Percentiles rank a stretch among this genome's conserved stretches.
These are phyloP conservation scores for Delphinus delphis DNA, from an alignment of 2,113 vertebrate species.

Conservation along the genomic window DNA sequence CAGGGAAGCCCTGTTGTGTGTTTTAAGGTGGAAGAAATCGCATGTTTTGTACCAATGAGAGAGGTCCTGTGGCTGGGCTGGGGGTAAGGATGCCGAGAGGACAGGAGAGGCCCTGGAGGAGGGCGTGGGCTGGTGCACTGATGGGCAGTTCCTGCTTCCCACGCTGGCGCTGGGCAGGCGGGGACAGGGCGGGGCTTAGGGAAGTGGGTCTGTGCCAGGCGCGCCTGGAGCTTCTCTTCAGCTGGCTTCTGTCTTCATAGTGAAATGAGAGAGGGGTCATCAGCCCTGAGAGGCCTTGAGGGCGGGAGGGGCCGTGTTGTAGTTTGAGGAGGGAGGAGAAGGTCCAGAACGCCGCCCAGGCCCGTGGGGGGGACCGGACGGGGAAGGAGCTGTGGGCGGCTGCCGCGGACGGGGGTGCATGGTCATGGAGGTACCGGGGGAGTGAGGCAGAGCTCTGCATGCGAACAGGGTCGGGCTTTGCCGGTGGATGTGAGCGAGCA, in stretches of 20 bases:
- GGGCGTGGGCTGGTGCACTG: no score
- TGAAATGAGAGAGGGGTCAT: background rate
- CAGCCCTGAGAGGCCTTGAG: background rate
- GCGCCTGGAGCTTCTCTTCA: background rate
- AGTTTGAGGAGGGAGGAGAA: background rate
- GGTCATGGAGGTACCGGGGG: rapidly evolving
- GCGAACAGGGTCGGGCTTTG: no score
- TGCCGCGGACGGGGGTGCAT: background rate
- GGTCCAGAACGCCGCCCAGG: rapidly evolving
- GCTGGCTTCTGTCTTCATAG: background rate
- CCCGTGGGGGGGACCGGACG: no score
- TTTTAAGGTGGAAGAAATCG: no score
- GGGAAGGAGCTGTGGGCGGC: background rate
- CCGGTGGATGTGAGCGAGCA: background rate
- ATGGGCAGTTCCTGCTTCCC: no score
- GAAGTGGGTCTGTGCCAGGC: rapidly evolving
- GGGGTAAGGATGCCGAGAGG: no score
- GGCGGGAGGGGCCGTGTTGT: rapidly evolving
- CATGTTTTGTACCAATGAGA: no score
- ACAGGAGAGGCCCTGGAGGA: no score
- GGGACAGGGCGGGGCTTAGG: no score
- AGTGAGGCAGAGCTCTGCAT: background rate
- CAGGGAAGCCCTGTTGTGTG: no score
- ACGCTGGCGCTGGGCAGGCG: background rate
- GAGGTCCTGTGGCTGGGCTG: no score